These are phyloP conservation scores for Diprion similis DNA, from an alignment of 1,140 invertebrate genomes.

Conservation along the genomic window DNA sequence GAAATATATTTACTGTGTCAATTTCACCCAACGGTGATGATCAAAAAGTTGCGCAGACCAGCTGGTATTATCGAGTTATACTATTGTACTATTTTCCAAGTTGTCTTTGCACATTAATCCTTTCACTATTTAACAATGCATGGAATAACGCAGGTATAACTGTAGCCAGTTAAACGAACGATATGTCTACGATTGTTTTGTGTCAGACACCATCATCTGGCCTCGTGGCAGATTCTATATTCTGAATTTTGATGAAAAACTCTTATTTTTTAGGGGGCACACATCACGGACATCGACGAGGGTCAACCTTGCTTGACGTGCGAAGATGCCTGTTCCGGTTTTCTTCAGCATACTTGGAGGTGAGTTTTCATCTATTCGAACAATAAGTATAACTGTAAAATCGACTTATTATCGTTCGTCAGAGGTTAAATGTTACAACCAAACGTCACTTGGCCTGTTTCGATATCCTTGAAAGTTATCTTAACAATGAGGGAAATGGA, in stretches of 20 bases:
- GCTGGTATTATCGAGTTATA: too few relatives aligned
- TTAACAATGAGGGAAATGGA: neutral
- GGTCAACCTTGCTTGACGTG: slow-evolving; percentile 84
- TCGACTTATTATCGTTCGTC: neutral
- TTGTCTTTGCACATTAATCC: too few relatives aligned
- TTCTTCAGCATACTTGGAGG: slow-evolving; percentile 84
- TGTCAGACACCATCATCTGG: too few relatives aligned
- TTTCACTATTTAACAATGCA: too few relatives aligned
- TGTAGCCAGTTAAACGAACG: too few relatives aligned
- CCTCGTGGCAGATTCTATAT: too few relatives aligned
- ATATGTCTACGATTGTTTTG: too few relatives aligned
- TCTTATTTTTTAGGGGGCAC: slow-evolving; percentile 71
- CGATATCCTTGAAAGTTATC: neutral
- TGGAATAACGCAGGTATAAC: too few relatives aligned
- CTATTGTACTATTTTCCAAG: too few relatives aligned
- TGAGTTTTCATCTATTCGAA: slow-evolving; percentile 58
- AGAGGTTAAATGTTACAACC: neutral
- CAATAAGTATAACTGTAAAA: slow-evolving; percentile 11
- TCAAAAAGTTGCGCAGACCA: too few relatives aligned
- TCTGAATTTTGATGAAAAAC: neutral
- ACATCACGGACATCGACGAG: slow-evolving; percentile 84
- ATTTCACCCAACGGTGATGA: too few relatives aligned
- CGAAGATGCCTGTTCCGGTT: slow-evolving; percentile 80
- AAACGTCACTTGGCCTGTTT: neutral
- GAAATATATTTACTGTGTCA: too few relatives aligned